phyloP scores from a whole-genome alignment of 2,888 invertebrate genomes.

The Hirtodrosophila duncani region DNA sequence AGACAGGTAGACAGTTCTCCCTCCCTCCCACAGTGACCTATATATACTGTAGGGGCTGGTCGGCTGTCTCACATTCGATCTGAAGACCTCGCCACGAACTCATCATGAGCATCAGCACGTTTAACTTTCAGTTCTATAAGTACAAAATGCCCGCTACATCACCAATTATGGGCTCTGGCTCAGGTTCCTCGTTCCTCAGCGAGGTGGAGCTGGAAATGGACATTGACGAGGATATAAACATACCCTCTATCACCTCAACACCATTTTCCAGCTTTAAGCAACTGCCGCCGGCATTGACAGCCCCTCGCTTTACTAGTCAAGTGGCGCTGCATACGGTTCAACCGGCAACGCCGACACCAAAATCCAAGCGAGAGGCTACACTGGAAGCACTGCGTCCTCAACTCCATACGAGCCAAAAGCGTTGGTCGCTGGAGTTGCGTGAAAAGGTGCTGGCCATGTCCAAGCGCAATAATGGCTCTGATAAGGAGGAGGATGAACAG shows the following conservation, averaged over 20 bases:
- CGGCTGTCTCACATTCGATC: conserved; percentile 25
- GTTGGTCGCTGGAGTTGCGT: conserved; percentile 61
- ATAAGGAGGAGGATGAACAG: conserved; percentile 16
- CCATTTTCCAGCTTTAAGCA: conserved; percentile 30
- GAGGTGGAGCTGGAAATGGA: conserved; percentile 59
- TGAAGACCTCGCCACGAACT: conserved; percentile 3
- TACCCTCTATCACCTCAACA: conserved; percentile 44
- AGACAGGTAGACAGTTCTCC: conserved; percentile 14
- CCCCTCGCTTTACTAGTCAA: too few species aligned
- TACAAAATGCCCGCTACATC: conserved; percentile 40
- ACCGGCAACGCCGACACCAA: conserved; percentile 23
- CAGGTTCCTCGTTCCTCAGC: conserved; percentile 6
- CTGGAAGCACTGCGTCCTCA: conserved; percentile 46
- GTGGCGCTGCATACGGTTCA: conserved; percentile 38
- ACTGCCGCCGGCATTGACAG: conserved; percentile 1
- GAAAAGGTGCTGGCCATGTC: conserved; percentile 63
- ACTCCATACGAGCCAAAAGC: conserved; percentile 51
- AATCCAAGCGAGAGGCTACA: conserved; percentile 7
- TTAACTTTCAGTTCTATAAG: conserved; percentile 62
- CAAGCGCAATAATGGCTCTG: conserved; percentile 50
- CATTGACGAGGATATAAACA: conserved; percentile 47
- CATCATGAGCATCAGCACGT: conserved; percentile 61
- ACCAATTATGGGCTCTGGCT: conserved; percentile 24
- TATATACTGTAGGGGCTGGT: conserved; percentile 12
- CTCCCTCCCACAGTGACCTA: background rate